These are phyloP conservation scores for Sisyra nigra DNA, from an alignment of 2,888 invertebrate genomes.

Conservation along the genomic window DNA sequence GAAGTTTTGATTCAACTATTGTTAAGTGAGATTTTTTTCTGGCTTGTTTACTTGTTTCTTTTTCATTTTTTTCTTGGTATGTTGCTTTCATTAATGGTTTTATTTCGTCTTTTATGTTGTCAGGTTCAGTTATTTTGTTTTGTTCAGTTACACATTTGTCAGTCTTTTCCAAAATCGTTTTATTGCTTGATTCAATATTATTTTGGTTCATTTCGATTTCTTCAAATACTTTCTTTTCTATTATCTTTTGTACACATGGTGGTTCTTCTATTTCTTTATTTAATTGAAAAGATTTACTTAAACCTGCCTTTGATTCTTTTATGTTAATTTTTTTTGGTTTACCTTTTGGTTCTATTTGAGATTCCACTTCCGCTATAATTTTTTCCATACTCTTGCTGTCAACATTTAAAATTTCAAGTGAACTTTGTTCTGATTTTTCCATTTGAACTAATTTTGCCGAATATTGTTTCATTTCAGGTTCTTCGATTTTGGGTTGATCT, in stretches of 20 bases:
- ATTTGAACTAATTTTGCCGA: too few relatives aligned
- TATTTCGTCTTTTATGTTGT: slow-evolving; percentile 8
- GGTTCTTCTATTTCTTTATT: slow-evolving; percentile 2
- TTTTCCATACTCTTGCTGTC: background rate
- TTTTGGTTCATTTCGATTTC: background rate
- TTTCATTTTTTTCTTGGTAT: slow-evolving; percentile 6
- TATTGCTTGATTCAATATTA: background rate
- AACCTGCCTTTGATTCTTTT: too few relatives aligned
- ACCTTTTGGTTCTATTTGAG: background rate
- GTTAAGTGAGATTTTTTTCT: background rate
- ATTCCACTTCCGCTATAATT: background rate
- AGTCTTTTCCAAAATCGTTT: background rate
- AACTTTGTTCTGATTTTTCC: background rate
- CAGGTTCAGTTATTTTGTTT: slow-evolving; percentile 5
- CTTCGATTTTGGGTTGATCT: background rate
- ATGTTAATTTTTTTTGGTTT: too few relatives aligned
- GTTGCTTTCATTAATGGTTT: slow-evolving; percentile 1
- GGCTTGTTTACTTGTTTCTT: background rate
- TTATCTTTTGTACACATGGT: slow-evolving; percentile 9
- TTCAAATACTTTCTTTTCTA: slow-evolving; percentile 6
- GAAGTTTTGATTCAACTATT: slow-evolving; percentile 1
- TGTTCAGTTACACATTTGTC: slow-evolving; percentile 2
- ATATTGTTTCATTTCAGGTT: too few relatives aligned
- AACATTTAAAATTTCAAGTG: background rate
- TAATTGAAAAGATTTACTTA: background rate